Base-by-base conservation (phyloP, 2,888 invertebrate genomes). In the Sarcophaga subvicina region DNA sequence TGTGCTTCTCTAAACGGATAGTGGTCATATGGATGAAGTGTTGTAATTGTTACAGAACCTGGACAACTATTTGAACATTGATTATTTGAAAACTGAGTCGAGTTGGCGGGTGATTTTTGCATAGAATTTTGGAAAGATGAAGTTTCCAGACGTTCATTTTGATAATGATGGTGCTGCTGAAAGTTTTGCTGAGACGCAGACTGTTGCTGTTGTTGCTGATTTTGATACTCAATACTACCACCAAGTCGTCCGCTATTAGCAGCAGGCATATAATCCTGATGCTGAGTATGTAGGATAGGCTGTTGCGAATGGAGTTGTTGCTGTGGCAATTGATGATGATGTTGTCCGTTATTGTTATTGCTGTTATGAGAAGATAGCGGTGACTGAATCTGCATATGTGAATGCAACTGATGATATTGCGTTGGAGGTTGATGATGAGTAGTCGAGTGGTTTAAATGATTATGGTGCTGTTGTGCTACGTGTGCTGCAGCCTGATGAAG, bases 1-100 rank as follows among this genome's bases (percentile, higher is more conserved):
- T 93, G 93, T 66, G 91, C 88, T 89, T 93, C 93, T 88, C 91
- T 93, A 88, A 92, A 94, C 81, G 89, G 94, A 93, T 91, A 93
- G 87, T 93, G 93, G 87, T 93, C 93, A 85, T 93, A 93, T 3
- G 93, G 93, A 89, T 93, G 93, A 73, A 93, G 83, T 87, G 89
- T 88, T 86, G 90, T 84, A 73, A 87, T 70, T 88, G 90, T 85
- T 75, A 89, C 80, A 77, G 89, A 80, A 75, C 90, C n/a, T 37
- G 89, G 90, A 90, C 92, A 92, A 87, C 89, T 91, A 88, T 86
- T 89, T 85, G 64, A 89, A 88, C 76, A 87, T 66, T 69, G 75
- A 69, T 79, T 80, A 62, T 82, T 72, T 75, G 76, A 22, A 66
- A 60, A 71, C 72, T 60, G 89, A 75, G 22, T 85, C 72, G 83